A percentile compares a stretch with the other conserved stretches of the same genome.
phyloP scores from a whole-genome alignment of 2,113 vertebrate genomes.

The Stomatorhinus ivindoensis region DNA sequence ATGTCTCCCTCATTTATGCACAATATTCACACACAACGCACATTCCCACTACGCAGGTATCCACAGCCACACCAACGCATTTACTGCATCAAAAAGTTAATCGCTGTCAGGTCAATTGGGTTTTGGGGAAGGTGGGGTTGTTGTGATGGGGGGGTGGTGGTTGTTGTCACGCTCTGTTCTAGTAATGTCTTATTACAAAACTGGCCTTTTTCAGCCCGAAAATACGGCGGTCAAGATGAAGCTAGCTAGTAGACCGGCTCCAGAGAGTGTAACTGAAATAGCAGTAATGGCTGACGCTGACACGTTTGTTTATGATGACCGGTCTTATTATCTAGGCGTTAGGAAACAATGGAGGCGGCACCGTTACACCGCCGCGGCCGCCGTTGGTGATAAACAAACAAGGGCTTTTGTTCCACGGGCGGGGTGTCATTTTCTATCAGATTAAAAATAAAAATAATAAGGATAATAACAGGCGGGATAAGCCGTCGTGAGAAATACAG shows the following conservation, averaged over 20 bases:
- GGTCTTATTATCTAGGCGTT: background rate
- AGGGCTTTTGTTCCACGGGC: slow-evolving; percentile 17
- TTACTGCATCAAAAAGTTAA: background rate
- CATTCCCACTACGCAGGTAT: background rate
- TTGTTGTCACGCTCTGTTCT: background rate
- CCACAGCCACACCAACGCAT: background rate
- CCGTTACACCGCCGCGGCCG: background rate
- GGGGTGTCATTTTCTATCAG: slow-evolving; percentile 15
- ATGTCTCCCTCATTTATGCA: background rate
- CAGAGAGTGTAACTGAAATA: background rate
- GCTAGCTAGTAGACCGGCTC: background rate
- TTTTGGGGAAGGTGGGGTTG: background rate
- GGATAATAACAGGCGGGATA: background rate
- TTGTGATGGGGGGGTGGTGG: background rate
- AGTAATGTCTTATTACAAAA: background rate
- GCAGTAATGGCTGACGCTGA: slow-evolving; percentile 1
- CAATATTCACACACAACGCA: background rate
- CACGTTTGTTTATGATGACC: slow-evolving; percentile 5
- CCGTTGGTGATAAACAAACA: slow-evolving; percentile 16
- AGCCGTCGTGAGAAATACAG: background rate
- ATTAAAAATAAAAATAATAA: slow-evolving; percentile 6
- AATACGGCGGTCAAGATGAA: background rate
- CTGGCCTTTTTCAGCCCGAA: background rate
- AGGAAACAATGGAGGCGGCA: slow-evolving; percentile 15
- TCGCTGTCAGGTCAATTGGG: background rate